Evolutionary conservation across 2,888 invertebrate genomes (phyloP), one percentile per base, ranked within the genome.

Genomic region (Polyommatus icarus): DNA sequence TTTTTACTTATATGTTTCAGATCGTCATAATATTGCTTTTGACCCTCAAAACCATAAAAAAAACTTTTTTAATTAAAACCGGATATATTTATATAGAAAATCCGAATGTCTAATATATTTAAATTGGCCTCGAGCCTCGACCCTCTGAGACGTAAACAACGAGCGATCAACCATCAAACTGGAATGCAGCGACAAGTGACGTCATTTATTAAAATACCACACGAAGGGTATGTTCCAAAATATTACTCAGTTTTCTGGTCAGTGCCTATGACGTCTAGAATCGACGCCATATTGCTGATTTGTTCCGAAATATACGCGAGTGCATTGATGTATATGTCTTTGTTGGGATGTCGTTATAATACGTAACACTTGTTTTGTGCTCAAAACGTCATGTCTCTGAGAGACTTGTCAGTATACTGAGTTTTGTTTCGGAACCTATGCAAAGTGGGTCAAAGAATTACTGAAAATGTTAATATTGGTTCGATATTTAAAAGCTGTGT

Each of bases 121-220:
- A 89, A 46, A 87, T 86, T 85, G 85, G 83, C 83, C 80, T 82
- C 80, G 79, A 79, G 79, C 76, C 78, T 2, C 46, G 81, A 79
- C 81, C 81, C 82, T 80, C 75, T 84, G 89, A 88, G 90, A 89
- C 91, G 92, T 92, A 92, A 92, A 92, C 91, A 92, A 91, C 90
- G 18, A 15, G 88, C 91, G 91, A 92, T 92, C 91, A 90, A 89
- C 89, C 90, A 90, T 91, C 90, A 91, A 90, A 91, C 89, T 76
- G 89, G 91, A 91, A 91, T 91, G 89, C 29, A 29, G 46, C 46
- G 75, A 24, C 84, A 85, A 79, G 86, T 85, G 85, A 83, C 87
- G 89, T 89, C 90, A 89, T 90, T 91, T 92, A 90, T 91, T 92
- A 91, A 88, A 91, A 88, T 84, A 82, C 71, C 78, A 67, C 76